These are phyloP conservation scores for Beroe ovata DNA, from an alignment of 37 sponge, comb jelly and placozoan species.

Conservation along the genomic window DNA sequence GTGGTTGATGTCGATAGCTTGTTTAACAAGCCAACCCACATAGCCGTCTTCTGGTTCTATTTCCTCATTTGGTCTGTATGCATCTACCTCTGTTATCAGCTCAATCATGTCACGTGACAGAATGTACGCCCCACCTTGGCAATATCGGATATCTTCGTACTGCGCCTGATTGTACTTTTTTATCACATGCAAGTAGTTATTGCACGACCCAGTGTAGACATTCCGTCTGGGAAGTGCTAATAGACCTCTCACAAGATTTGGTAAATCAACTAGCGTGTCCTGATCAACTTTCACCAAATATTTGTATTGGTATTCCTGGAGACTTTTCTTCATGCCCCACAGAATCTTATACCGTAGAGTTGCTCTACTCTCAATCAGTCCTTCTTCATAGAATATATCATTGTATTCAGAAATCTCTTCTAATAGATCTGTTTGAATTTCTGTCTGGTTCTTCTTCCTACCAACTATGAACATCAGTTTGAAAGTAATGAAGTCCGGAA, in stretches of 20 bases:
- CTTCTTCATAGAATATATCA: not conserved
- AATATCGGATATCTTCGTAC: not conserved
- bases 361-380: not conserved
- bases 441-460: not conserved
- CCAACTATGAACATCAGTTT: constrained; percentile 37
- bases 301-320: constrained; percentile 6
- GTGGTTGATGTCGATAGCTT: not conserved
- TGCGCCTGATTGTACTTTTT: not conserved
- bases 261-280: constrained; percentile 26
- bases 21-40: not conserved
- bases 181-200: not conserved
- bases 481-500: not conserved
- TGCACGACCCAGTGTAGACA: constrained; percentile 14
- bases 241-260: not conserved
- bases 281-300: constrained; percentile 24
- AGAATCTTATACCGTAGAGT: constrained; percentile 1
- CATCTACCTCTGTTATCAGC: not conserved
- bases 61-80: not conserved
- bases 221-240: not conserved
- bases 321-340: constrained; percentile 47
- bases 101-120: constrained; percentile 3
- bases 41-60: constrained; percentile 16
- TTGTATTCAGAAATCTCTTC: not conserved
- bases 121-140: not conserved
- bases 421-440: not conserved